Percentiles rank a stretch among this genome's conserved stretches.
Evolutionary conservation across 2,113 vertebrate genomes (phyloP).

Genomic region (Holacanthus passer): DNA sequence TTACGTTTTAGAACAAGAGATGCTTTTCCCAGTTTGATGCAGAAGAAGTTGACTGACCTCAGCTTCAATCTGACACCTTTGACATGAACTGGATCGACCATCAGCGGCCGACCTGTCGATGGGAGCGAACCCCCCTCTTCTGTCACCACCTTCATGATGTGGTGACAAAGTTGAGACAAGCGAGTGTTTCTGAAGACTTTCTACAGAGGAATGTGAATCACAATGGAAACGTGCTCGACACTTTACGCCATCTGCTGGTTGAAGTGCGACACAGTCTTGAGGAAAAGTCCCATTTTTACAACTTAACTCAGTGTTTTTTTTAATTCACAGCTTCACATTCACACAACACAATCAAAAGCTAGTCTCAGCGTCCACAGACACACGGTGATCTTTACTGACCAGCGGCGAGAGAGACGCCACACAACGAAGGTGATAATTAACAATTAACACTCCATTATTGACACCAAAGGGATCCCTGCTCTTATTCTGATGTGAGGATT

Average conservation of each 20-base stretch:
- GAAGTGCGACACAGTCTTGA: background rate
- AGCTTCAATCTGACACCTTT: background rate
- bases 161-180: too few species aligned
- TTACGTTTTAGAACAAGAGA: too few species aligned
- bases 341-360: background rate
- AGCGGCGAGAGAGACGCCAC: background rate
- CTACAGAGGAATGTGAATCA: background rate
- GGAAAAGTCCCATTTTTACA: background rate
- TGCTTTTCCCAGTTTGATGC: background rate
- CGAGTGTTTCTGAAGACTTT: background rate
- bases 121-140: too few species aligned
- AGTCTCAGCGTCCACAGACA: background rate
- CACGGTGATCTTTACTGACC: background rate
- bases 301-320: too few species aligned
- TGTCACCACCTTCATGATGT: too few species aligned
- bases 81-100: background rate
- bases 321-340: background rate
- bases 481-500: background rate
- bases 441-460: background rate
- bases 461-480: background rate
- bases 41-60: background rate
- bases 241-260: conserved; percentile 25
- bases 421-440: conserved; percentile 2
- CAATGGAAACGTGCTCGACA: background rate
- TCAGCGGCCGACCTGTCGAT: background rate